These are phyloP conservation scores for Catocala sponsa DNA, from an alignment of 2,888 invertebrate species.

Conservation along the genomic window DNA sequence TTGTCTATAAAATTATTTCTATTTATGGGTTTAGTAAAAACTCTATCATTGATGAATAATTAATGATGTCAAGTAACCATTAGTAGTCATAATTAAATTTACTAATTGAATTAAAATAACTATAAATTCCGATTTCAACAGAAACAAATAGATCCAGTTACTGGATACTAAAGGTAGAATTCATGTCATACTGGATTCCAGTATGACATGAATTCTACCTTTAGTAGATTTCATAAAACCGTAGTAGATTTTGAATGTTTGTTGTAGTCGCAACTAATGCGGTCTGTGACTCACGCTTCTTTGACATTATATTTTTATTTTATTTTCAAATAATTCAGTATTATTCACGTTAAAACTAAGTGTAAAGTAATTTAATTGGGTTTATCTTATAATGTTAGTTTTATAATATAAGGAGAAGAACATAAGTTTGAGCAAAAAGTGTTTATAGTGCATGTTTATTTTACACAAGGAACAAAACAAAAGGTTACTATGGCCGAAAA, in stretches of 20 bases:
- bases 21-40: too few species aligned
- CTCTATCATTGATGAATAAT: too few species aligned
- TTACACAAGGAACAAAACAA: slow-evolving; percentile 43
- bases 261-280: slow-evolving; percentile 39
- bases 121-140: too few species aligned
- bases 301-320: slow-evolving; percentile 50
- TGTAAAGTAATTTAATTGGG: slow-evolving; percentile 36
- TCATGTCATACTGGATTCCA: too few species aligned
- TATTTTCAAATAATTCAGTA: slow-evolving; percentile 51
- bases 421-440: slow-evolving; percentile 20
- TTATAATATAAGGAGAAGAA: slow-evolving; percentile 32
- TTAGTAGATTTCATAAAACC: slow-evolving; percentile 7
- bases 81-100: too few species aligned
- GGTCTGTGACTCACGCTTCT: slow-evolving; percentile 57
- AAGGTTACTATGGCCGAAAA: slow-evolving; percentile 68
- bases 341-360: slow-evolving; percentile 42
- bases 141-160: too few species aligned
- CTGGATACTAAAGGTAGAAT: too few species aligned
- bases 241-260: slow-evolving; percentile 42
- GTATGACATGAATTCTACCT: neutral
- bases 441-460: slow-evolving; percentile 37
- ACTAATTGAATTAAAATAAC: too few species aligned
- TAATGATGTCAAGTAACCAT: too few species aligned
- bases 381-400: slow-evolving; percentile 32
- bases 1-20: too few species aligned